phyloP scores from a whole-genome alignment of 2,888 invertebrate species.

The Tuberolachnus salignus region DNA sequence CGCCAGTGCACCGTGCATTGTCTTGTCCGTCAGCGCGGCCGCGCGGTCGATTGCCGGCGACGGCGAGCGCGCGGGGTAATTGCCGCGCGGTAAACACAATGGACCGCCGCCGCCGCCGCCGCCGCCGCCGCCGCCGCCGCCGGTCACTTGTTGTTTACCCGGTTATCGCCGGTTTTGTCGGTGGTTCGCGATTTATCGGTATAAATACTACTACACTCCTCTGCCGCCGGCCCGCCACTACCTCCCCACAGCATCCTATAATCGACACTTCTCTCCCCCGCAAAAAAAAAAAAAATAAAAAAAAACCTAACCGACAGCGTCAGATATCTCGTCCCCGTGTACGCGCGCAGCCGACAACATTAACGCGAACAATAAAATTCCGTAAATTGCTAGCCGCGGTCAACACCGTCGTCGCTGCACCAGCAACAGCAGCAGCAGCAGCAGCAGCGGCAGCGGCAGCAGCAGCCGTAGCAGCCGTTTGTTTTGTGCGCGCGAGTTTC shows the following conservation, averaged over 20 bases:
- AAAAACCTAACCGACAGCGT: too few species aligned
- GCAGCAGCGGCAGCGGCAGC: too few species aligned
- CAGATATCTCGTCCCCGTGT: not conserved
- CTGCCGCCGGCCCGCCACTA: not conserved
- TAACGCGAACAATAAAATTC: slow-evolving; percentile 54
- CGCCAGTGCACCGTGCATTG: slow-evolving; percentile 55
- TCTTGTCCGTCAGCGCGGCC: slow-evolving; percentile 56
- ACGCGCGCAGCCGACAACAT: not conserved
- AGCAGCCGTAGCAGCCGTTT: not conserved
- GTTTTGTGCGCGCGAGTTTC: slow-evolving; percentile 40
- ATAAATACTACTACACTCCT: too few species aligned
- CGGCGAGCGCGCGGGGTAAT: slow-evolving; percentile 48
- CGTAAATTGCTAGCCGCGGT: slow-evolving; percentile 44
- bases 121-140: slow-evolving; percentile 46
- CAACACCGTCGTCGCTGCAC: not conserved
- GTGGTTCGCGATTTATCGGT: slow-evolving; percentile 40
- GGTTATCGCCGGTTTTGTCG: slow-evolving; percentile 52
- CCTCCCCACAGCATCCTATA: not conserved
- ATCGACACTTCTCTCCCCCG: not conserved
- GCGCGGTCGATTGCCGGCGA: not conserved
- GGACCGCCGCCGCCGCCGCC: slow-evolving; percentile 35
- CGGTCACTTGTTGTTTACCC: slow-evolving; percentile 53
- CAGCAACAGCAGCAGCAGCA: too few species aligned
- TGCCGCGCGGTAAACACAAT: slow-evolving; percentile 52
- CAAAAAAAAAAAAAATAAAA: too few species aligned